Conservation (phyloP, 2,888 invertebrate genomes). For the Pollenia griseotomentosa region DNA sequence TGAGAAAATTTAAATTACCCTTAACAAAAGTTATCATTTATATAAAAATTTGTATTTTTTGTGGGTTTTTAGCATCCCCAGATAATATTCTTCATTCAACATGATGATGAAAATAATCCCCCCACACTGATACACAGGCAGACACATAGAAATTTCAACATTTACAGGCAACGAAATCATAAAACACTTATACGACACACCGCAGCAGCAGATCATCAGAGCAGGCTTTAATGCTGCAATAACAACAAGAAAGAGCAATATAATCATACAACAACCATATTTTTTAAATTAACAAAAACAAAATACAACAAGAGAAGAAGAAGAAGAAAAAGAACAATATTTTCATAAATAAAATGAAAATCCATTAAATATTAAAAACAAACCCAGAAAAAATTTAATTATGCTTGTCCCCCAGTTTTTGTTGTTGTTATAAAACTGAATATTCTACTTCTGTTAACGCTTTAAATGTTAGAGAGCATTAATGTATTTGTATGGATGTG, state of each 20-base stretch:
- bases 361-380: conserved; percentile 73
- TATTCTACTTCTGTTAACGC: conserved; percentile 58
- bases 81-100: conserved; percentile 35
- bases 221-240: conserved; percentile 24
- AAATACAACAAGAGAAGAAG: neutral
- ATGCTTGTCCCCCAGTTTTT: conserved; percentile 64
- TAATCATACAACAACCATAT: conserved; percentile 22
- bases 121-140: conserved; percentile 1
- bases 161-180: conserved; percentile 13
- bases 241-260: neutral
- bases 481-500: conserved; percentile 36
- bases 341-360: conserved; percentile 73
- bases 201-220: conserved; percentile 1
- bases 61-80: conserved; percentile 43
- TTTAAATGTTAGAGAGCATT: conserved; percentile 54
- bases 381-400: conserved; percentile 71
- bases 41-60: conserved; percentile 1
- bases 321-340: conserved; percentile 65
- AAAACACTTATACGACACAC: neutral
- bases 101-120: conserved; percentile 38
- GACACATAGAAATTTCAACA: neutral
- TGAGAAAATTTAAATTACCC: conserved; percentile 59
- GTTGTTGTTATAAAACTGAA: neutral
- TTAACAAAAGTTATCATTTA: conserved; percentile 61
- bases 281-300: conserved; percentile 49